Evolutionary conservation across 37 sponge, comb jelly and placozoan species (phyloP).

Genomic region (Oscarella lobularis): DNA sequence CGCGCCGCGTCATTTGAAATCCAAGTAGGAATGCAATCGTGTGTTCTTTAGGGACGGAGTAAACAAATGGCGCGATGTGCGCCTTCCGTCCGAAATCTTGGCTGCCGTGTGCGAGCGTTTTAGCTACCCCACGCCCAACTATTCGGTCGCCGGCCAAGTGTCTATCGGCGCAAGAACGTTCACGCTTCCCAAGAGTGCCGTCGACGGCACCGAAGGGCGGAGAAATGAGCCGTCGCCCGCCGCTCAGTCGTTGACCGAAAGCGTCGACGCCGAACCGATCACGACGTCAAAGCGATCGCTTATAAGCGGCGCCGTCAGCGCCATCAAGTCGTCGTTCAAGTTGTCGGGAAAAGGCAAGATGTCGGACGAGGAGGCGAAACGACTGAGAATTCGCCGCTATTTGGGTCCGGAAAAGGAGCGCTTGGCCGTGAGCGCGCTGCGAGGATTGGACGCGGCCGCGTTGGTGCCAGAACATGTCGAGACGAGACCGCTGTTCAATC

Average conservation of each 20-base stretch:
- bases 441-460: constrained; percentile 17
- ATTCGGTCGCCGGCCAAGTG: background rate
- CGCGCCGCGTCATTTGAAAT: background rate
- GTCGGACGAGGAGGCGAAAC: background rate
- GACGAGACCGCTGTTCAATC: constrained; percentile 83
- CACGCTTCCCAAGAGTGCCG: too few relatives aligned
- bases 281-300: too few relatives aligned
- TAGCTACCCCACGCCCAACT: constrained; percentile 32
- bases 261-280: too few relatives aligned
- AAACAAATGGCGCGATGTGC: constrained; percentile 72
- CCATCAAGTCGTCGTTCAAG: too few relatives aligned
- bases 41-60: constrained; percentile 42
- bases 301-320: too few relatives aligned
- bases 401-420: constrained; percentile 69
- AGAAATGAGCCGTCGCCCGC: too few relatives aligned
- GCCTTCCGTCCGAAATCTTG: constrained; percentile 62
- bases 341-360: background rate
- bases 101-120: constrained; percentile 36
- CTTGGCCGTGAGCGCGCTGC: constrained; percentile 75
- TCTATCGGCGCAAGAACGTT: too few relatives aligned
- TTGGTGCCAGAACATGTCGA: constrained; percentile 95
- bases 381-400: constrained; percentile 14
- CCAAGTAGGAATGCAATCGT: background rate
- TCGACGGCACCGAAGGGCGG: too few relatives aligned
- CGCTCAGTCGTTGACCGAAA: too few relatives aligned